These are phyloP conservation scores for Ganaspis brasiliensis DNA, from an alignment of 2,888 invertebrate genomes.

Conservation along the genomic window DNA sequence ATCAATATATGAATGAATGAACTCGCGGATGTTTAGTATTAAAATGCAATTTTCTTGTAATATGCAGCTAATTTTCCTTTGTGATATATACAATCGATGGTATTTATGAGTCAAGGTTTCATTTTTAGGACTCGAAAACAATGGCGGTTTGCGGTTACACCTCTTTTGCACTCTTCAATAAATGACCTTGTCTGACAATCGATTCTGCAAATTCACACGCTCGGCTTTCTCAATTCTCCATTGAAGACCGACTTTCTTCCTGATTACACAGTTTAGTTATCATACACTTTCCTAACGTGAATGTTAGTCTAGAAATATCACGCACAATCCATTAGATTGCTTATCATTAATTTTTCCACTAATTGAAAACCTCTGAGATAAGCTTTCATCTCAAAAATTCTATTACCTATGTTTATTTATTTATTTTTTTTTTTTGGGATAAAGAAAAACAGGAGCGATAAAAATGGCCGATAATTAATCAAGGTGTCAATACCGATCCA, in stretches of 20 bases:
- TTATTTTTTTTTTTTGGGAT: no score
- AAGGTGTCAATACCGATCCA: no score
- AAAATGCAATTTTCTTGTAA: conserved; percentile 14
- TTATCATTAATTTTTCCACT: no score
- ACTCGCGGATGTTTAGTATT: background rate
- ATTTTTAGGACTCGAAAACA: conserved; percentile 36
- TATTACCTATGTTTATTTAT: no score
- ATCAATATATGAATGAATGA: background rate
- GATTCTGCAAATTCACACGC: conserved; percentile 41
- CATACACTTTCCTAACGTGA: conserved; percentile 25
- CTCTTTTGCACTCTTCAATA: conserved; percentile 40
- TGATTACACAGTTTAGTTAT: conserved; percentile 30
- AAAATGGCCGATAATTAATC: no score
- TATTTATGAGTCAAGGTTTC: conserved; percentile 35
- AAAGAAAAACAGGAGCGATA: no score
- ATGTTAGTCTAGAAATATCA: conserved; percentile 1
- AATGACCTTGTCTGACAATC: conserved; percentile 41
- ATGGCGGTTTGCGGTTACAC: conserved; percentile 26
- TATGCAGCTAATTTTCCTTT: conserved; percentile 6
- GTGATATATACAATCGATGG: conserved; percentile 2
- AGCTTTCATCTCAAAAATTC: no score
- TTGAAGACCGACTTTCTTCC: conserved; percentile 36
- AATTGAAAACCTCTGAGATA: no score
- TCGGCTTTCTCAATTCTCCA: conserved; percentile 38
- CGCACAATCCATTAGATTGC: no score